Evolutionary conservation across 2,113 vertebrate genomes (phyloP).

Genomic region (Indicator indicator): DNA sequence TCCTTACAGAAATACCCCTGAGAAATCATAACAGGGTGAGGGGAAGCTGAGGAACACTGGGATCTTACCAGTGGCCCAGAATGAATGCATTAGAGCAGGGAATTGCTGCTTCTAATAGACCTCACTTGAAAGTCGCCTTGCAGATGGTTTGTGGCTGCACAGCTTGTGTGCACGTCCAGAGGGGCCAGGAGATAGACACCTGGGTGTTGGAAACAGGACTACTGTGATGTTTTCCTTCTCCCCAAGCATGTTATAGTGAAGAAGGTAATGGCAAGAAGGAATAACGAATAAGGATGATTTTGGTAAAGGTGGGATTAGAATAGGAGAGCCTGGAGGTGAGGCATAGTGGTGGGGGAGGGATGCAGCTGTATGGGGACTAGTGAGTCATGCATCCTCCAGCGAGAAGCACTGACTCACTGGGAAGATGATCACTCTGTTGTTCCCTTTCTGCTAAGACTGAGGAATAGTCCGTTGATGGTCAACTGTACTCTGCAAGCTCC

Average conservation of each 20-base stretch:
- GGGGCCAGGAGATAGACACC: neutral
- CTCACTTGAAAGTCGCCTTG: neutral
- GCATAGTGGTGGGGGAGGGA: slow-evolving; percentile 10
- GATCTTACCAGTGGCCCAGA: neutral
- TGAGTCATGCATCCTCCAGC: slow-evolving; percentile 59
- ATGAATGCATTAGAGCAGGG: neutral
- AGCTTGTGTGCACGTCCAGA: neutral
- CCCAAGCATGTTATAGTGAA: neutral
- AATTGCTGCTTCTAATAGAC: neutral
- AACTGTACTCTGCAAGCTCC: neutral
- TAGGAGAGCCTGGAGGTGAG: slow-evolving; percentile 57
- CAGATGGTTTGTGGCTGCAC: neutral
- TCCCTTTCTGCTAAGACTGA: slow-evolving; percentile 37
- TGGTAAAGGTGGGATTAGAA: slow-evolving; percentile 29
- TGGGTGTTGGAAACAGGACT: neutral
- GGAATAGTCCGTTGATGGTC: neutral
- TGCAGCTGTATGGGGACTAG: slow-evolving; percentile 18
- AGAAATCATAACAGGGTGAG: neutral
- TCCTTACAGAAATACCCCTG: slow-evolving; percentile 16
- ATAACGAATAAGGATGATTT: neutral
- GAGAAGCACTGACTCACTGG: slow-evolving; percentile 55
- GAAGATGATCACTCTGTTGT: slow-evolving; percentile 25
- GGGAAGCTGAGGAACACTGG: neutral
- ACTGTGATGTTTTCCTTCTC: neutral
- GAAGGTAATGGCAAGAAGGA: neutral